These are phyloP conservation scores for Palythoa heliodiscus DNA, from an alignment of 92 coral and sea anemone genomes.

Conservation along the genomic window DNA sequence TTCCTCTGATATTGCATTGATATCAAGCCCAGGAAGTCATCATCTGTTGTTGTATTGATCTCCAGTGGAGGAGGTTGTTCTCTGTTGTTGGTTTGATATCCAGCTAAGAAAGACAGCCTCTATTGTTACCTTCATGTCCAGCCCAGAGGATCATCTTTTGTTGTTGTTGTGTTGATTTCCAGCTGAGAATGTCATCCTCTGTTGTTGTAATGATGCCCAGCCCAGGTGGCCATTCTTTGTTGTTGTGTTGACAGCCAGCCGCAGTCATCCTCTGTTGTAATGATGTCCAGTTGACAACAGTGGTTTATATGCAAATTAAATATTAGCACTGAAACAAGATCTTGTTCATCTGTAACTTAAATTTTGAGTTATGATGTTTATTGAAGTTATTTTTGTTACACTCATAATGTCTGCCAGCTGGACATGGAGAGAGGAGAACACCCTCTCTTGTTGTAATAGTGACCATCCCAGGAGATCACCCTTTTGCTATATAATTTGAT, in stretches of 20 bases:
- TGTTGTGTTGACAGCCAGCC: too few species aligned
- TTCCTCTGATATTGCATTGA: not conserved
- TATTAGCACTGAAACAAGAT: too few species aligned
- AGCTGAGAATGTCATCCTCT: not conserved
- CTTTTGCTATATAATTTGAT: not conserved
- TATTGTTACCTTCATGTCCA: not conserved
- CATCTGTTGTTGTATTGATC: not conserved
- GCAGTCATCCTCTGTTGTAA: not conserved
- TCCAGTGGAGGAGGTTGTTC: not conserved
- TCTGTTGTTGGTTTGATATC: slow-evolving; percentile 3
- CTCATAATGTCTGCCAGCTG: too few species aligned
- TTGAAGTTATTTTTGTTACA: too few species aligned
- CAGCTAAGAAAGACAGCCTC: not conserved
- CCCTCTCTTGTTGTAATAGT: not conserved
- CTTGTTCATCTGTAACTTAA: too few species aligned
- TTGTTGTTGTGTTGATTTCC: not conserved
- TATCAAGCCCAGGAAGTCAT: not conserved
- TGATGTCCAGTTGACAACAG: not conserved
- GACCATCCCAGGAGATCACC: not conserved
- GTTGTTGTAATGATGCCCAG: not conserved
- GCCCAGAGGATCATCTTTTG: not conserved
- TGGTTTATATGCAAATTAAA: too few species aligned
- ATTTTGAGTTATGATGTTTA: too few species aligned
- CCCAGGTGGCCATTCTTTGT: not conserved
- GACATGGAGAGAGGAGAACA: too few species aligned